phyloP scores from a whole-genome alignment of 2,888 invertebrate genomes.

The Eupithecia subfuscata region DNA sequence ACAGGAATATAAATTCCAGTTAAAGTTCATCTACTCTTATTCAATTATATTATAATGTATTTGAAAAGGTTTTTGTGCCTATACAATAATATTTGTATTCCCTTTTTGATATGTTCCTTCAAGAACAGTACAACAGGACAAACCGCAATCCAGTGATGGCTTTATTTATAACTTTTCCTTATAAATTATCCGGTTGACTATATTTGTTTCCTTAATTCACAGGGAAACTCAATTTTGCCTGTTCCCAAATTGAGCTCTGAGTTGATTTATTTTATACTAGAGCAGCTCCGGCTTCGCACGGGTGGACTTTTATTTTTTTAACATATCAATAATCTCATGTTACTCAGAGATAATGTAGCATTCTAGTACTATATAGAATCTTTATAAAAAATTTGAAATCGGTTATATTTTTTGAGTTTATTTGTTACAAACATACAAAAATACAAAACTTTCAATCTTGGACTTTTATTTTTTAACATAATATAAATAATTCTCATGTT shows the following conservation, averaged over 20 bases:
- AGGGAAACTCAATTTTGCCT: not conserved
- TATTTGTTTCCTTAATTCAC: not conserved
- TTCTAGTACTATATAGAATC: too few species aligned
- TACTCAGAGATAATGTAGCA: too few species aligned
- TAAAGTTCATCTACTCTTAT: not conserved
- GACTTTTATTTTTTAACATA: too few species aligned
- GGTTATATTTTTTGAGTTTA: too few species aligned
- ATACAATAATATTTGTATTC: not conserved
- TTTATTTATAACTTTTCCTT: slow-evolving; percentile 5
- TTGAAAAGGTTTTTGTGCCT: not conserved
- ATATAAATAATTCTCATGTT: too few species aligned
- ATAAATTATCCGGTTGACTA: not conserved
- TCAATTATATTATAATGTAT: not conserved
- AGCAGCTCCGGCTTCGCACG: too few species aligned
- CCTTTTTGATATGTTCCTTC: not conserved
- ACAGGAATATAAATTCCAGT: not conserved
- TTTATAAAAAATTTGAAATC: too few species aligned
- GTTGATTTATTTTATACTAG: not conserved
- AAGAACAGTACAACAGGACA: not conserved
- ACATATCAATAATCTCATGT: too few species aligned
- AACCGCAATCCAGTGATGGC: not conserved
- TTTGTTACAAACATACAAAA: too few species aligned
- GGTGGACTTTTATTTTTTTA: too few species aligned
- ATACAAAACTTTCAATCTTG: too few species aligned
- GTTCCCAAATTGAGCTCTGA: not conserved